A percentile compares a stretch with the other conserved stretches of the same genome.
phyloP scores from a whole-genome alignment of 2,888 invertebrate species.

The Leucophenga montana region DNA sequence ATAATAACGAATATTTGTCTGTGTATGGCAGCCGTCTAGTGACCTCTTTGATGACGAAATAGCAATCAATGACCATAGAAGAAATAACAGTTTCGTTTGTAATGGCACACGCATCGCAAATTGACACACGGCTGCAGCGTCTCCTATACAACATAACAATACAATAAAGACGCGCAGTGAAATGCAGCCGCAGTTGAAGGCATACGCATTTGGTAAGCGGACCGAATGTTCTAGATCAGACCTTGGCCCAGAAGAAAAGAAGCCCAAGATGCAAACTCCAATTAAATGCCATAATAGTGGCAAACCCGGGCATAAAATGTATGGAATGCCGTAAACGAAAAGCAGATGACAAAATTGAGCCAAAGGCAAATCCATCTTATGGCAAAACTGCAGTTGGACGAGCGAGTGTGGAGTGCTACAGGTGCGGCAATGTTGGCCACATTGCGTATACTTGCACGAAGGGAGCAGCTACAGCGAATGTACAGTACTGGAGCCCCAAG shows the following conservation, averaged over 20 bases:
- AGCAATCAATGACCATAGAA: not conserved
- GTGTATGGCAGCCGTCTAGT: not conserved
- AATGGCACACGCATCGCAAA: not conserved
- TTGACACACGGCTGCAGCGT: not conserved
- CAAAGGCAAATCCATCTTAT: not conserved
- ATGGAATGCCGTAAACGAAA: constrained; percentile 20
- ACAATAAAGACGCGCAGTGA: not conserved
- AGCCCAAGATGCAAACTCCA: constrained; percentile 1
- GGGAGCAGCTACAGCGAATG: not conserved
- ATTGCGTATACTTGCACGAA: not conserved
- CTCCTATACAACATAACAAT: not conserved
- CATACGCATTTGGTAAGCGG: not conserved
- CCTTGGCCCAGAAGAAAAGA: not conserved
- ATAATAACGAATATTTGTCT: not conserved
- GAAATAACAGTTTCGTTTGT: not conserved
- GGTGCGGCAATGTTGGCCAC: not conserved
- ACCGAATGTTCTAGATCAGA: not conserved
- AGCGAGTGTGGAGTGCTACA: not conserved
- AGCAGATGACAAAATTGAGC: not conserved
- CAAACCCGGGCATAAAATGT: too few species aligned
- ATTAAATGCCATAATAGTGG: constrained; percentile 26
- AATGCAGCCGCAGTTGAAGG: not conserved
- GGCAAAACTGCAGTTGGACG: not conserved
- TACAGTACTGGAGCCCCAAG: not conserved
- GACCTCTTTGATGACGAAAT: not conserved